Evolutionary conservation across 2,113 vertebrate genomes (phyloP), one percentile per base, ranked within the genome.

Genomic region (Petromus typicus): DNA sequence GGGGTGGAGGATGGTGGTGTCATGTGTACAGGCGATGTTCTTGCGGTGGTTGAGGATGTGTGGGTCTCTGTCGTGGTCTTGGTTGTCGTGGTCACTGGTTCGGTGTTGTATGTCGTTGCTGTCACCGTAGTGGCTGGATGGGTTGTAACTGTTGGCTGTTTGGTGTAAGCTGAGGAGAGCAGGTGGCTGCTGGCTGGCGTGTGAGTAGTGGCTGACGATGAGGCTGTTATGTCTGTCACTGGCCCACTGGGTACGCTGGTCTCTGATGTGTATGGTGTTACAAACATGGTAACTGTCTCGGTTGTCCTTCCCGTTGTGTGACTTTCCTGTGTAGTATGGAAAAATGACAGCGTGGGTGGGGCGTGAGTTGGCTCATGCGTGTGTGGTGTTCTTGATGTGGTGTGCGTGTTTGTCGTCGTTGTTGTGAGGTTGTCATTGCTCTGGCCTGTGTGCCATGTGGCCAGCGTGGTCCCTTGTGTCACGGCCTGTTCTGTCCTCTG

Each of bases 331-430:
- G 48, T 51, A 10, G 6, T 51, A 5, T 17, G 30, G 22, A 86
- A 9, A 8, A 32, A 1, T 0, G 56, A 2, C 0, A 0, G 0
- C 0, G 80, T 85, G 0, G 8, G 4, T 1, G 1, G 0, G 1
- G 80, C 0, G 34, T 0, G 89, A 45, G 4, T 56, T 57, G 13
- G 2, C 0, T 0, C 54, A 56, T 56, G 54, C 8, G 54, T 56
- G 11, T 56, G 11, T 13, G 13, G 12, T 56, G 40, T 27, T 6
- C 6, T n/a, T 0, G 32, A 8, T 1, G 82, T 22, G 82, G 20
- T 1, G 7, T 32, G 18, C 1, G 3, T 45, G 20, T 14, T 3
- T 8, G 13, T 5, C 1, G 10, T n/a, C 1, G 2, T 20, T 2
- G 73, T 17, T 51, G 63, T 2, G 6, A 1, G 13, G 2, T 18